Evolutionary conservation across 1,140 invertebrate genomes (phyloP).

Genomic region (Drosophila orosa): DNA sequence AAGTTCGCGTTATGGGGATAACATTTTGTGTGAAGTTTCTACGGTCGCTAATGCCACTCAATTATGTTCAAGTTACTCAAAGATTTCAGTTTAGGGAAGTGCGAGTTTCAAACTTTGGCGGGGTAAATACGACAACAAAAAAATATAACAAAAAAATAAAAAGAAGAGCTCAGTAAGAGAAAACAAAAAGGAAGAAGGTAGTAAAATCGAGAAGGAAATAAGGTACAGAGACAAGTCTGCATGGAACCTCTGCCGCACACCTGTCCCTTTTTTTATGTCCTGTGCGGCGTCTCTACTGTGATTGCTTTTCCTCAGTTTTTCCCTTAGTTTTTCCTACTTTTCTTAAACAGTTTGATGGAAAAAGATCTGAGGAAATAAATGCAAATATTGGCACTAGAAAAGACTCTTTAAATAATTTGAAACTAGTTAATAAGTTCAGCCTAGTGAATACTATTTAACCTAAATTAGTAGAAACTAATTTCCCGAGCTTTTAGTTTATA

Average conservation of each 20-base stretch:
- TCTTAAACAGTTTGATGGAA: not conserved
- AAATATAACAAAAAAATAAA: not conserved
- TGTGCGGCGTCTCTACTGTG: not conserved
- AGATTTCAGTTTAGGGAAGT: slow-evolving; percentile 24
- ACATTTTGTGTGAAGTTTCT: slow-evolving; percentile 28
- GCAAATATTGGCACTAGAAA: not conserved
- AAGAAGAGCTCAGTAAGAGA: not conserved
- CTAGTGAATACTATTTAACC: too few relatives aligned
- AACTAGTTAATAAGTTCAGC: not conserved
- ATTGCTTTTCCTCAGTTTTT: not conserved
- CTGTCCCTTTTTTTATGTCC: not conserved
- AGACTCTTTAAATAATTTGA: too few relatives aligned
- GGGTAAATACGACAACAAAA: not conserved
- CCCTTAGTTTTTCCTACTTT: not conserved
- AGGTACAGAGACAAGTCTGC: not conserved
- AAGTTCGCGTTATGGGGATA: slow-evolving; percentile 27
- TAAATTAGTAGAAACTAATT: not conserved
- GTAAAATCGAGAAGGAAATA: not conserved
- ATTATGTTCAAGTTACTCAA: slow-evolving; percentile 32
- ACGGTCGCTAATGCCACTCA: slow-evolving; percentile 34
- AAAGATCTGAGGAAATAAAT: not conserved
- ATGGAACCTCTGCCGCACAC: slow-evolving; percentile 15
- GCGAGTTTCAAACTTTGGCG: slow-evolving; percentile 11
- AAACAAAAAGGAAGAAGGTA: not conserved
- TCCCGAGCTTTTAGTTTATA: not conserved